Percentiles rank a stretch among this genome's conserved stretches.
phyloP scores from a whole-genome alignment of 2,113 vertebrate genomes.

The Ceyx margarethae region DNA sequence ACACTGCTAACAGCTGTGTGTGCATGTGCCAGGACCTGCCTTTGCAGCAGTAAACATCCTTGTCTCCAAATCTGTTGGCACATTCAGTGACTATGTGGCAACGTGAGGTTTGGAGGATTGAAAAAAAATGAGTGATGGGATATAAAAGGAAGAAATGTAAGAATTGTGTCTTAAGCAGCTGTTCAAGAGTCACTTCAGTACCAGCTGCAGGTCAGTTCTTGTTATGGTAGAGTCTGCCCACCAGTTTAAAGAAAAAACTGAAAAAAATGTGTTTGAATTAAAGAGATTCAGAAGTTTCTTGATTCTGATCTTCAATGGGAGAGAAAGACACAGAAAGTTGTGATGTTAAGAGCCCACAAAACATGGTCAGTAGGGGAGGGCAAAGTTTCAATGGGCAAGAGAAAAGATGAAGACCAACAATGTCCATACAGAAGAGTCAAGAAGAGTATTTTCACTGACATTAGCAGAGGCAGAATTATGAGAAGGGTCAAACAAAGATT shows the following conservation, averaged over 20 bases:
- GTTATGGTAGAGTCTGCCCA: background rate
- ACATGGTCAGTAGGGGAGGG: background rate
- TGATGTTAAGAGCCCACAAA: background rate
- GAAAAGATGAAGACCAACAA: background rate
- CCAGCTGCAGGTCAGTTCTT: background rate
- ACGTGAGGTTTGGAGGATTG: background rate
- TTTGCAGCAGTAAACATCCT: background rate
- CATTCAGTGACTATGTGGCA: background rate
- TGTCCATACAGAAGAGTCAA: background rate
- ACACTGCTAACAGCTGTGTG: background rate
- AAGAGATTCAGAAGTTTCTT: background rate
- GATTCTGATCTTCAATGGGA: background rate
- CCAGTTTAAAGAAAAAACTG: background rate
- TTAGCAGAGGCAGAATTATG: background rate
- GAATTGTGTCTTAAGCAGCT: background rate
- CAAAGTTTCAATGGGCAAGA: background rate
- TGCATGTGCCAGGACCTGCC: slow-evolving; percentile 46
- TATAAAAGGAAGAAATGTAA: background rate
- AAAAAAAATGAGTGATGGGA: slow-evolving; percentile 4
- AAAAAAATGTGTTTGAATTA: background rate
- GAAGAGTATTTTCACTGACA: background rate
- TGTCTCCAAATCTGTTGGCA: slow-evolving; percentile 41
- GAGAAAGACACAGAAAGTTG: background rate
- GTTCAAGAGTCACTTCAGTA: background rate
- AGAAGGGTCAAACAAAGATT: background rate